phyloP scores from a whole-genome alignment of 2,888 invertebrate species.

The Drosophila tripunctata region DNA sequence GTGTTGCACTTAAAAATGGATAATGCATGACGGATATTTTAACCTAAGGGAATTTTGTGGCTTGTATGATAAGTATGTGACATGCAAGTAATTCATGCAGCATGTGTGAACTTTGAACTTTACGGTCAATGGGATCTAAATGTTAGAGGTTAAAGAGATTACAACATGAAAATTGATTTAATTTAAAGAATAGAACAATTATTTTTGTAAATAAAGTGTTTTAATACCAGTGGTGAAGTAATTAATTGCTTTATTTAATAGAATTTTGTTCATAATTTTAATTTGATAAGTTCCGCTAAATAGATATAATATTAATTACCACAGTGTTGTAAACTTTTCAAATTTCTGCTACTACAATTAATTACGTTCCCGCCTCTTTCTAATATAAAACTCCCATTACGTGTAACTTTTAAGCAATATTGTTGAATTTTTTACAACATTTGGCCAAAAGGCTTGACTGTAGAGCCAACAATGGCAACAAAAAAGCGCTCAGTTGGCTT shows the following conservation, averaged over 20 bases:
- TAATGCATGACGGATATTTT: slow-evolving; percentile 48
- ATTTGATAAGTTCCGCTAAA: background rate
- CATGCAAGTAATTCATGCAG: background rate
- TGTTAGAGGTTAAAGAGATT: background rate
- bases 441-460: background rate
- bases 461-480: background rate
- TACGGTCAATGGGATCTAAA: slow-evolving; percentile 39
- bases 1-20: slow-evolving; percentile 53
- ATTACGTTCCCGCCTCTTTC: background rate
- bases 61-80: slow-evolving; percentile 8
- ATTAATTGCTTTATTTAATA: background rate
- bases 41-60: slow-evolving; percentile 17
- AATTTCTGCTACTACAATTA: slow-evolving; percentile 1
- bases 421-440: slow-evolving; percentile 20
- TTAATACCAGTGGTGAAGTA: background rate
- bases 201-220: background rate
- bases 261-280: background rate
- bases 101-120: slow-evolving; percentile 69
- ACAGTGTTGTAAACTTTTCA: background rate
- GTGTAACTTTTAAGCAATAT: slow-evolving; percentile 23
- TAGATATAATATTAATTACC: background rate
- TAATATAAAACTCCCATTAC: slow-evolving; percentile 18
- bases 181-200: background rate
- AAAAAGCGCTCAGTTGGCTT: background rate
- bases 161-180: background rate